Base-by-base conservation (phyloP, 2,888 invertebrate genomes). In the Rhaphigaster nebulosa region DNA sequence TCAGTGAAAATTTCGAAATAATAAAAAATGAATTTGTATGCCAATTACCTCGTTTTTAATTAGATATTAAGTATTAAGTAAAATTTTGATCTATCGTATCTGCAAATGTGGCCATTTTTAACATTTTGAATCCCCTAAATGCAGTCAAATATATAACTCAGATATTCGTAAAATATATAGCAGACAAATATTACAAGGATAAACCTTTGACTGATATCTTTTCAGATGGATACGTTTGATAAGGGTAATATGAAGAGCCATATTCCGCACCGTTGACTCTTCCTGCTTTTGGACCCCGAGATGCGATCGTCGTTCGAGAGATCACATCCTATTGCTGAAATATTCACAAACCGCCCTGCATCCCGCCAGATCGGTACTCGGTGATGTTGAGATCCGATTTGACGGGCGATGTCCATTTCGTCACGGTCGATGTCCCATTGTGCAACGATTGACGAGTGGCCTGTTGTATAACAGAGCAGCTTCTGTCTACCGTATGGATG, bases 331-430 rank as follows among this genome's bases (percentile, higher is more conserved):
- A 56, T 56, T 26, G 23, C 8, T 65, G 12, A 65, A 29, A 65
- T 65, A 65, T 29, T 65, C 65, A 34, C 5, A 15, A 15, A 10
- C 70, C 18, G 0, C 29, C 20, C 20, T 10, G 20, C 70, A 1
- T 0, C 8, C 12, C 8, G 20, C 1, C 2, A 4, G 56, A 23
- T 56, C 26, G 23, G 23, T 18, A 20, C 34, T 20, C 34, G 70
- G 34, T 20, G 29, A n/a, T n/a, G n/a, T n/a, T n/a, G n/a, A 76
- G 38, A 76, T 76, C 70, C 70, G 38, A 76, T 76, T 76, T 76
- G 70, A 76, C 70, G 38, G 70, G 34, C 6, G 38, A 20, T 34
- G 70, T 34, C 70, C 70, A 76, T 76, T 38, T 76, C 70, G 70
- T 15, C 34, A 5, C 29, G 38, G 70, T 76, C 70, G 70, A 76